phyloP scores from a whole-genome alignment of 53 echinoderm and acorn worm genomes.

The Holothuria leucospilota region DNA sequence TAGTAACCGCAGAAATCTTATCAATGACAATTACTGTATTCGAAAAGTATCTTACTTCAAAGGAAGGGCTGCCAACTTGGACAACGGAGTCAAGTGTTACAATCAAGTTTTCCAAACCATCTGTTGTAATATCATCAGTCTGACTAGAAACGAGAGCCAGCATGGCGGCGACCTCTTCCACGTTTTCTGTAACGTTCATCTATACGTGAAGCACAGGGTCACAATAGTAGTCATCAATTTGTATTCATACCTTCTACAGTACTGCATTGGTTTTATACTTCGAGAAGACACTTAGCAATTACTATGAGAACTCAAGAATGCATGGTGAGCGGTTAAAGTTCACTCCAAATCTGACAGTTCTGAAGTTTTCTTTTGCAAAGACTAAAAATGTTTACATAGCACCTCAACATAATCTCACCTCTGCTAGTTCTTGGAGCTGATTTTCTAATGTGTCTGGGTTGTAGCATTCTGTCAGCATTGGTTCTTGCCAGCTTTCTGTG shows the following conservation, averaged over 20 bases:
- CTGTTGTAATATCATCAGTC: neutral
- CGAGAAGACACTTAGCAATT: too few species aligned
- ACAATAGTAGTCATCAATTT: too few species aligned
- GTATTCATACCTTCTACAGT: too few species aligned
- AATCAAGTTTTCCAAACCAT: conserved; percentile 24
- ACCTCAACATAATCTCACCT: neutral
- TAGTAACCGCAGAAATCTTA: too few species aligned
- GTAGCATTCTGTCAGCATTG: neutral
- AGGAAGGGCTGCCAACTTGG: conserved; percentile 13
- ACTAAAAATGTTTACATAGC: too few species aligned
- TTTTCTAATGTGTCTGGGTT: neutral
- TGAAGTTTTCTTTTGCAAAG: too few species aligned
- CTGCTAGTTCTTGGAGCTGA: conserved; percentile 11
- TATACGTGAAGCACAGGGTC: neutral
- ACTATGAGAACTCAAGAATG: too few species aligned
- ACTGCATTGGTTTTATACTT: too few species aligned
- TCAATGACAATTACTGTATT: too few species aligned
- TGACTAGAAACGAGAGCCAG: conserved; percentile 20
- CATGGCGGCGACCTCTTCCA: conserved; percentile 4
- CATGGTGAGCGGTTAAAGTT: too few species aligned
- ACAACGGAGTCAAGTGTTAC: conserved; percentile 9
- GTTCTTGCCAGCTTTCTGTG: neutral
- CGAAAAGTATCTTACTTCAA: too few species aligned
- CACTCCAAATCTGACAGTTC: too few species aligned
- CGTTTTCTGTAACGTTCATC: conserved; percentile 40